Base-by-base conservation (phyloP, 2,888 invertebrate genomes). In the Caenorhabditis uteleia region DNA sequence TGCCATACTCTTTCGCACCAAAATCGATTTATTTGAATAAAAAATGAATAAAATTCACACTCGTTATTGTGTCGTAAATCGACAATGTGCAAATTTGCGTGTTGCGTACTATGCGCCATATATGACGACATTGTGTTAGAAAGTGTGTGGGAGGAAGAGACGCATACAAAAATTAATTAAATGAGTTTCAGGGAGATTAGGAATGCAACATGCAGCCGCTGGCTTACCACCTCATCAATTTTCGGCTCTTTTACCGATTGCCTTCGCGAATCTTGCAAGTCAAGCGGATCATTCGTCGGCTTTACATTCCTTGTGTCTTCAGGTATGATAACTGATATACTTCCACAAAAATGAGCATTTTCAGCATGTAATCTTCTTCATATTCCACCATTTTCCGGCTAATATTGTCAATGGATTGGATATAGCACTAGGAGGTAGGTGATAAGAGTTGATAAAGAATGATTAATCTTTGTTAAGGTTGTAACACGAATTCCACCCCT, bases 311-410 rank as follows among this genome's bases (percentile, higher is more conserved):
- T 51, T 80, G 18, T 79, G 80, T 45, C 47, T 75, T 23, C n/a
- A n/a, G n/a, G n/a, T n/a, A n/a, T n/a, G n/a, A n/a, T n/a, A n/a
- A n/a, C n/a, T 69, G 54, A 49, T 53, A n/a, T n/a, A n/a, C n/a
- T n/a, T 60, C 23, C 23, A 33, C 43, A 48, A 26, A n/a, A n/a
- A n/a, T n/a, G n/a, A n/a, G n/a, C n/a, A n/a, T n/a, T n/a, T n/a
- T n/a, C 59, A 77, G 47, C 80, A 80, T 54, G 74, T 80, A 21
- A 47, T 75, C 23, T 73, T 74, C 31, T 75, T 77, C 44, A 68
- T 81, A 23, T 80, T 81, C 54, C 81, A 81, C 48, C 74, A 74
- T 16, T 81, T 79, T 44, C 80, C 81, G 3, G 51, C 62, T 43
- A 81, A 81, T 46, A 71, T 81, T 38, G 58, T 62, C 7, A 51